Evolutionary conservation across 2,888 invertebrate genomes (phyloP), one percentile per base, ranked within the genome.

Genomic region (Pyralis farinalis): DNA sequence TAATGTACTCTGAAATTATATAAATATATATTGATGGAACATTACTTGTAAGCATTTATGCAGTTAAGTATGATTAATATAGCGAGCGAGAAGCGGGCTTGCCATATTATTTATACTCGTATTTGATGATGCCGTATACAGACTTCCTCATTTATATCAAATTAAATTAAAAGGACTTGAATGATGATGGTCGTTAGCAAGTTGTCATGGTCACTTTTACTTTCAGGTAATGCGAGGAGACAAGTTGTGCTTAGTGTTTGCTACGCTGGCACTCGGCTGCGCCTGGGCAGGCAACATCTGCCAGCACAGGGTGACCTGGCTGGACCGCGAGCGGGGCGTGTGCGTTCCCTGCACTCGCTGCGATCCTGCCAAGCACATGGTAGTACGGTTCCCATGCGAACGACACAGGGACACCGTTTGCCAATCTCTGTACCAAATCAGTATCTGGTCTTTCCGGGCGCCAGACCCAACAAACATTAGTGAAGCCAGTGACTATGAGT

Each of bases 381-480:
- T 94, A 46, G 94, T 94, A 30, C 73, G 93, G 47, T 90, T 92
- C 40, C 95, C 95, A 41, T 95, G 95, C 79, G 93, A 94, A 61
- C 80, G 93, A 44, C 93, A 95, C 82, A 90, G 92, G 47, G 94
- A 95, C 78, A 94, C 95, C 30, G 86, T 93, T 54, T 95, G 95
- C 78, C 94, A 93, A 29, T 91, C 93, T 1, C 83, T 94, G 31
- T 90, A 91, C 51, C 92, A 93, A 58, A 83, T 94, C 51, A 90
- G 91, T 59, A 89, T 93, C 54, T 91, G 91, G 71, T 92, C 92
- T 68, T 91, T 64, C 88, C 90, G 71, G 65, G 66, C 59, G 9
- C 66, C 63, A n/a, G 63, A 60, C 55, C 57, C 65, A 47, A 71
- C 70, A 60, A 70, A 69, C 42, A 49, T 60, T 41, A 76, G 71